These are phyloP conservation scores for Falco peregrinus DNA, from an alignment of 2,797 vertebrate species.

Conservation along the genomic window DNA sequence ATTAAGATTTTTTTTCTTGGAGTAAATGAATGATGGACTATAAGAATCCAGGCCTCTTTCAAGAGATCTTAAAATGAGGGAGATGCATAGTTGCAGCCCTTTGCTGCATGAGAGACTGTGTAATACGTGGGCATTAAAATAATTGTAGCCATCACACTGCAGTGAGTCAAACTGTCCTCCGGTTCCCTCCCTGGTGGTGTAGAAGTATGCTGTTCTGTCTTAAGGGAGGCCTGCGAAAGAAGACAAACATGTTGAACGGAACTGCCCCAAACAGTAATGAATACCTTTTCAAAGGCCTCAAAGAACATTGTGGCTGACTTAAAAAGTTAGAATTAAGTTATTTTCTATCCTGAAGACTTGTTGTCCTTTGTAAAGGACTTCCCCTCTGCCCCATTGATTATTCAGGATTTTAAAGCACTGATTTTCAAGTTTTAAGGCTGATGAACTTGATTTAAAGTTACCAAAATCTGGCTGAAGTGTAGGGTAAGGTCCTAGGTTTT, in stretches of 20 bases:
- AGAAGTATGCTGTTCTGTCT: neutral
- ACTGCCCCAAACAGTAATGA: neutral
- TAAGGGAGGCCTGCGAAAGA: neutral
- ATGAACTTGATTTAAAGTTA: neutral
- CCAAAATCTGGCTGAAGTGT: neutral
- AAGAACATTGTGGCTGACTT: neutral
- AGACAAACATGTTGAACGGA: neutral
- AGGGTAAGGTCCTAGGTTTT: neutral
- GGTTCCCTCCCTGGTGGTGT: neutral
- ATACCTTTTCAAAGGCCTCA: neutral
- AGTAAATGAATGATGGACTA: neutral
- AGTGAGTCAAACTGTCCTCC: neutral
- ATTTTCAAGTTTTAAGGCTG: no score
- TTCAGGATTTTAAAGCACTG: neutral
- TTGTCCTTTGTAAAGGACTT: neutral
- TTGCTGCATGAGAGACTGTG: neutral
- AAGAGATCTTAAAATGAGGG: neutral
- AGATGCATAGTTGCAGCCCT: neutral
- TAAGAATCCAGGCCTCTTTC: neutral
- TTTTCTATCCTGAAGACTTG: neutral
- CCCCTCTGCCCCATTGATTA: neutral
- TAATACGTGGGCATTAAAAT: neutral
- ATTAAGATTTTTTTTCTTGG: neutral
- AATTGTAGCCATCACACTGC: neutral
- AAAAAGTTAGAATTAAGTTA: neutral